Evolutionary conservation across 2,888 invertebrate genomes (phyloP).

Genomic region (Seira sanloemensis): DNA sequence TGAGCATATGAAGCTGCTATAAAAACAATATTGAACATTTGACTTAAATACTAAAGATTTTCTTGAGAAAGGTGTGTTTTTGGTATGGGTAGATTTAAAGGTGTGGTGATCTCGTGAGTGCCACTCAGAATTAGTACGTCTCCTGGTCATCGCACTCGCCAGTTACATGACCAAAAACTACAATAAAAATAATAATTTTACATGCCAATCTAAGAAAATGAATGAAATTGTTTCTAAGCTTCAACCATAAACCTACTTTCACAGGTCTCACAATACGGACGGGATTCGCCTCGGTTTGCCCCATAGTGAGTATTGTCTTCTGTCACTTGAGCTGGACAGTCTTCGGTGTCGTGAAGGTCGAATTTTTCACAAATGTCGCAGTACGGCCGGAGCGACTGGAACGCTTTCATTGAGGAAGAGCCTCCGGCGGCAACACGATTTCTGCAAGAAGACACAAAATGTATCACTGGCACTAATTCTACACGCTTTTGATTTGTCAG

Average conservation of each 20-base stretch:
- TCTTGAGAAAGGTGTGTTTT: background rate
- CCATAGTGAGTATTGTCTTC: conserved; percentile 78
- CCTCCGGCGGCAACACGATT: conserved; percentile 38
- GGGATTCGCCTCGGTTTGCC: conserved; percentile 76
- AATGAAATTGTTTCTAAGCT: background rate
- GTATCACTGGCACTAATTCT: too few relatives aligned
- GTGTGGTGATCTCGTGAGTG: background rate
- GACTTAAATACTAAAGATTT: background rate
- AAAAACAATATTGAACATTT: background rate
- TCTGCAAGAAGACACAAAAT: conserved; percentile 19
- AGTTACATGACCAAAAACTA: conserved; percentile 93
- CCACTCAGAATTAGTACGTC: conserved; percentile 85
- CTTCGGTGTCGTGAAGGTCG: conserved; percentile 97
- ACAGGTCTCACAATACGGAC: conserved; percentile 95
- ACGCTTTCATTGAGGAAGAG: conserved; percentile 2
- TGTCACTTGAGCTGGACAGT: conserved; percentile 91
- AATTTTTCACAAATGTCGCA: conserved; percentile 99
- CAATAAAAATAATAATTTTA: conserved; percentile 75
- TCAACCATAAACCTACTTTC: conserved; percentile 81
- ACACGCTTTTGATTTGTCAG: too few relatives aligned
- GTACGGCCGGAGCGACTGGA: conserved; percentile 86
- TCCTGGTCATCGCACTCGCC: conserved; percentile 91
- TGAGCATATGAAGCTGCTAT: background rate
- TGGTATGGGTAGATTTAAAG: too few relatives aligned
- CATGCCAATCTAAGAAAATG: background rate